A percentile compares a stretch with the other conserved stretches of the same genome.
These are phyloP conservation scores for Metopia argyrocephala DNA, from an alignment of 2,888 invertebrate genomes.

Conservation along the genomic window DNA sequence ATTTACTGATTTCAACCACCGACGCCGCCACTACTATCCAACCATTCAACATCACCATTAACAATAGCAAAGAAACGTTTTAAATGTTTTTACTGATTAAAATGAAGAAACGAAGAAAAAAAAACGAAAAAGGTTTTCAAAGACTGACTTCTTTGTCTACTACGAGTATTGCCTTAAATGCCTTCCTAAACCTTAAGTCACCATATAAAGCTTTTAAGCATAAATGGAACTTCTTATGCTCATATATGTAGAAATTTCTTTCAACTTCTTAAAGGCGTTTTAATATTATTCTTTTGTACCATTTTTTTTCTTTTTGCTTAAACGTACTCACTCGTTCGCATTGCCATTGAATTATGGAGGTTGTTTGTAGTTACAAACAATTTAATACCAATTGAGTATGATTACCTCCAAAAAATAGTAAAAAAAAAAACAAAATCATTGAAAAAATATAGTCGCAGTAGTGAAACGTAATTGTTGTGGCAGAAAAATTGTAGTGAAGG, in stretches of 20 bases:
- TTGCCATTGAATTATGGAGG: constrained; percentile 62
- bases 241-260: too few species aligned
- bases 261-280: constrained; percentile 41
- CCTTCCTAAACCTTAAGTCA: not conserved
- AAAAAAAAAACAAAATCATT: constrained; percentile 3
- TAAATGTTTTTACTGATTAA: not conserved
- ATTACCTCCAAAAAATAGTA: constrained; percentile 53
- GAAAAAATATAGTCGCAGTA: not conserved
- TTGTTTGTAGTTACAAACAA: constrained; percentile 65
- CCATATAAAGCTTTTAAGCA: not conserved
- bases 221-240: not conserved
- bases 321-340: not conserved
- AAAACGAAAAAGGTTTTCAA: not conserved
- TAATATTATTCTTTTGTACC: not conserved
- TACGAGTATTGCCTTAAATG: not conserved
- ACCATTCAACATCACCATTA: not conserved
- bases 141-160: too few species aligned
- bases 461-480: constrained; percentile 31
- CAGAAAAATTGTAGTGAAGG: constrained; percentile 20
- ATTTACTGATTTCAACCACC: constrained; percentile 57
- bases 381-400: constrained; percentile 64
- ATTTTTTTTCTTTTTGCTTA: constrained; percentile 11
- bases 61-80: not conserved
- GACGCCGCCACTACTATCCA: not conserved
- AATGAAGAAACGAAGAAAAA: not conserved